Percentiles rank a stretch among this genome's conserved stretches.
These are phyloP conservation scores for Polyommatus iphigenia DNA, from an alignment of 2,888 invertebrate species.

Conservation along the genomic window DNA sequence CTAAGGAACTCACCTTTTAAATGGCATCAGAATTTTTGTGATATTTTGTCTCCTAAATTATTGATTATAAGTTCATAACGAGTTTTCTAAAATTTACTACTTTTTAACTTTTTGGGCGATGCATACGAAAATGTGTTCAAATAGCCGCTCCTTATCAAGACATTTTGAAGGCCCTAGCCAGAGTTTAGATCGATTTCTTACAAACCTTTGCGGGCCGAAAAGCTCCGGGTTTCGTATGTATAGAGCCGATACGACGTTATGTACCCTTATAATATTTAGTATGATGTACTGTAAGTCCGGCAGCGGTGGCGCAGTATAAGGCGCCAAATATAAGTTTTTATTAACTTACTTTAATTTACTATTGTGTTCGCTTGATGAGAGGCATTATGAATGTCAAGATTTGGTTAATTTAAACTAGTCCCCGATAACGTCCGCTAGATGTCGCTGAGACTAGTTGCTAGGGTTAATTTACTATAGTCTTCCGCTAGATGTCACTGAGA, in stretches of 20 bases:
- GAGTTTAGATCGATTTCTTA: too few species aligned
- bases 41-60: not conserved
- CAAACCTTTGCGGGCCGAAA: too few species aligned
- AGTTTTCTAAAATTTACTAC: not conserved
- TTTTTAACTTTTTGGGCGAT: not conserved
- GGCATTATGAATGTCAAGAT: not conserved
- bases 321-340: not conserved
- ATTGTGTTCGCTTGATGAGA: not conserved
- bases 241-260: not conserved
- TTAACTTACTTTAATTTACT: not conserved
- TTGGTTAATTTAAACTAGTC: too few species aligned
- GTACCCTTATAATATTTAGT: not conserved
- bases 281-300: not conserved
- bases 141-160: too few species aligned
- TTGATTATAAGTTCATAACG: not conserved
- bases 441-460: too few species aligned
- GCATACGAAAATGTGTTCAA: not conserved
- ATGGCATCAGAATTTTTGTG: slow-evolving; percentile 10
- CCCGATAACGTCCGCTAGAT: too few species aligned
- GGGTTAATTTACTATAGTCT: not conserved
- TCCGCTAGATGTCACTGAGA: not conserved
- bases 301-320: not conserved
- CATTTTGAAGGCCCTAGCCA: too few species aligned
- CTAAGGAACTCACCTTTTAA: not conserved
- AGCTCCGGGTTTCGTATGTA: too few species aligned